Conservation (phyloP, 2,113 vertebrate genomes). For the Eclectus roratus region DNA sequence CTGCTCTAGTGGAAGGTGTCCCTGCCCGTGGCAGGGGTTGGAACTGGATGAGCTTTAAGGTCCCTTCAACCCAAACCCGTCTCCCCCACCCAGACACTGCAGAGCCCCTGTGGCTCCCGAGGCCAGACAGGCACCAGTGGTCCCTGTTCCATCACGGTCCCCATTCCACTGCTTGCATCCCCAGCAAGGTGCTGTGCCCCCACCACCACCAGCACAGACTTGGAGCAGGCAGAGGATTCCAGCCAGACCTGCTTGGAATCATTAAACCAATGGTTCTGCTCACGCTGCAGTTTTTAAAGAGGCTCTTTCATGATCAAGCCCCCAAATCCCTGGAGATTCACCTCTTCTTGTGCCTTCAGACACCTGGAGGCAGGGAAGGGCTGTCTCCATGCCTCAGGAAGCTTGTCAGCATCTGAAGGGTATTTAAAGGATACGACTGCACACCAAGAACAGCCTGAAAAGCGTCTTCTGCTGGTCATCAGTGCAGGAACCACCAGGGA, state of each 20-base stretch:
- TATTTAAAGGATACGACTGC: constrained; percentile 67
- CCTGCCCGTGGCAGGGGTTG: neutral
- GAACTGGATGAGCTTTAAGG: neutral
- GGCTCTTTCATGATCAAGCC: neutral
- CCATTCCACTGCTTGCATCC: accelerated
- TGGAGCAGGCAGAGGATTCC: neutral
- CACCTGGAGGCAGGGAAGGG: neutral
- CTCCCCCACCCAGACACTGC: neutral
- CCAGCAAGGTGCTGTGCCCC: neutral
- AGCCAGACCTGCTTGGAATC: neutral
- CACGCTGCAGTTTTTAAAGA: neutral
- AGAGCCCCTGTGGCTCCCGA: neutral
- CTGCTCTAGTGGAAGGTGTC: neutral
- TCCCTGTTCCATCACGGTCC: neutral
- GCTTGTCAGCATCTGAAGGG: constrained; percentile 51
- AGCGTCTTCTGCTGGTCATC: constrained; percentile 78
- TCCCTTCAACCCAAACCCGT: neutral
- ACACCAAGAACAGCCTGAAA: constrained; percentile 64
- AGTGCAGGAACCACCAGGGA: constrained; percentile 56
- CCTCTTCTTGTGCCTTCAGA: neutral
- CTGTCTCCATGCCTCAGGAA: neutral
- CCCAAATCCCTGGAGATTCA: neutral
- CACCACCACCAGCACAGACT: neutral
- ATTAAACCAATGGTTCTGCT: neutral
- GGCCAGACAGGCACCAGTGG: neutral